These are phyloP conservation scores for Microctonus aethiopoides DNA, from an alignment of 2,888 invertebrate species.

Conservation along the genomic window DNA sequence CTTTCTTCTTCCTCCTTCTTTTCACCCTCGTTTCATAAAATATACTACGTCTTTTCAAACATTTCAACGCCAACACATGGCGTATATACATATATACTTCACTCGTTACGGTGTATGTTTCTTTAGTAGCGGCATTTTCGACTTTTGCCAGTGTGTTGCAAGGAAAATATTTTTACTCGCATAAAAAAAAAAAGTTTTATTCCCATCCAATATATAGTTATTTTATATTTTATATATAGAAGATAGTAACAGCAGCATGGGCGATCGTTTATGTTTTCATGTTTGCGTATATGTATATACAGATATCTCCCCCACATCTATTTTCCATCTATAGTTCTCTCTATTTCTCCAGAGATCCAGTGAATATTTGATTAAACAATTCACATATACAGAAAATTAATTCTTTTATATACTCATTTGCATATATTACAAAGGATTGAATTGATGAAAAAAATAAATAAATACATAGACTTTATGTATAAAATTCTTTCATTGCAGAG, in stretches of 20 bases:
- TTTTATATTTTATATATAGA: not conserved
- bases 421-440: not conserved
- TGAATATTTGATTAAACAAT: not conserved
- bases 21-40: constrained; percentile 2
- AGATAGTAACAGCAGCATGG: not conserved
- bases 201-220: not conserved
- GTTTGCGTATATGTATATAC: not conserved
- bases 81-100: not conserved
- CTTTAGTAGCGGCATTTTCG: not conserved
- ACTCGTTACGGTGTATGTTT: not conserved
- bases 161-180: not conserved
- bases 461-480: no score
- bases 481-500: no score
- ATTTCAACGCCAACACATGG: not conserved
- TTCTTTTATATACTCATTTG: not conserved
- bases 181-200: not conserved
- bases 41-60: not conserved
- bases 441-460: not conserved
- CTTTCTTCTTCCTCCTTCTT: not conserved
- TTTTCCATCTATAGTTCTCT: not conserved
- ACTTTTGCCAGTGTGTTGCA: not conserved
- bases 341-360: not conserved
- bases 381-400: not conserved
- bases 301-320: not conserved
- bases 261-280: not conserved